These are phyloP conservation scores for Anolis sagrei DNA, from an alignment of 2,113 vertebrate species.

Conservation along the genomic window DNA sequence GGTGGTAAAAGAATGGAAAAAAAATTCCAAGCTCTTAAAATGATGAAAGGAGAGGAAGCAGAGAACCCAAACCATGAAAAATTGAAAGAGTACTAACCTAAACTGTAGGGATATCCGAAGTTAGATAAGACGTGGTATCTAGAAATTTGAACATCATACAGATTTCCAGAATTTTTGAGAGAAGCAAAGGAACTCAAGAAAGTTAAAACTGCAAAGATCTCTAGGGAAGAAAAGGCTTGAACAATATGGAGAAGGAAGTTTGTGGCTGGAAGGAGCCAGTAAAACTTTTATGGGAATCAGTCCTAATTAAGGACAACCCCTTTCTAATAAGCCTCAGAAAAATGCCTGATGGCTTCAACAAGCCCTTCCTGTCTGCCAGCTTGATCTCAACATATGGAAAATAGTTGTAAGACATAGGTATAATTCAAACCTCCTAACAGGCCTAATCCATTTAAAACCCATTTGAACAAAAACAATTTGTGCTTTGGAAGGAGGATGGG, in stretches of 20 bases:
- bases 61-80: not conserved
- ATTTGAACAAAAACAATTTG: conserved; percentile 47
- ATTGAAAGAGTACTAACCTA: conserved; percentile 2
- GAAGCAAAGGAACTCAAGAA: too few relatives aligned
- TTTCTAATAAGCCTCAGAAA: not conserved
- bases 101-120: not conserved
- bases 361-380: not conserved
- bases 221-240: not conserved
- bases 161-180: conserved; percentile 1
- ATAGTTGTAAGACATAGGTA: not conserved
- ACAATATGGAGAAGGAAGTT: not conserved
- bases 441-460: conserved; percentile 53
- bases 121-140: not conserved
- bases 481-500: conserved; percentile 28
- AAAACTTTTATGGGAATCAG: not conserved
- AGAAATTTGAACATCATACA: not conserved
- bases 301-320: not conserved
- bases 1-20: not conserved
- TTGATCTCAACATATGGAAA: not conserved
- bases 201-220: not conserved
- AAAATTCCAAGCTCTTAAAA: not conserved
- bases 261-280: not conserved
- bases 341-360: not conserved
- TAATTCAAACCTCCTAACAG: not conserved
- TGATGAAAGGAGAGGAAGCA: not conserved